Conservation (phyloP, 2,797 vertebrate genomes). For the Todus mexicanus region DNA sequence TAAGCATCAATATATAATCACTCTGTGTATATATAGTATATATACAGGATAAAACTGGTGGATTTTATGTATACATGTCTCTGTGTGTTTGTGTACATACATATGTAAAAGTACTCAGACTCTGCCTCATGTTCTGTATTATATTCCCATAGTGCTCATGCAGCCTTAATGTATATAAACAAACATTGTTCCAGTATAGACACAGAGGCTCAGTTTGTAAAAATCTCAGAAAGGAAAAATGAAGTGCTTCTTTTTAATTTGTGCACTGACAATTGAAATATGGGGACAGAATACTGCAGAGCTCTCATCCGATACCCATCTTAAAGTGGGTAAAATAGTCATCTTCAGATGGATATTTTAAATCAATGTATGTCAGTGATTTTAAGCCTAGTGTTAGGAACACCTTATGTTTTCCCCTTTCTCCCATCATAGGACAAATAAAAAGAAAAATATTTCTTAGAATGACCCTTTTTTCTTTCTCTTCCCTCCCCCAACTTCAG, state of each 20-base stretch:
- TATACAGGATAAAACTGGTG: background rate
- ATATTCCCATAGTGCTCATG: constrained; percentile 42
- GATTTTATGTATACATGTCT: background rate
- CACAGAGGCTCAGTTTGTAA: background rate
- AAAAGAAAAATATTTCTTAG: background rate
- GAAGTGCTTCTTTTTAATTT: background rate
- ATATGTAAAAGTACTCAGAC: background rate
- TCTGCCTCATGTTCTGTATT: constrained; percentile 6
- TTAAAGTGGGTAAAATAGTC: background rate
- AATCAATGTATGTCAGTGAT: background rate
- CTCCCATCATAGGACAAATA: background rate
- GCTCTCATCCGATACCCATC: background rate
- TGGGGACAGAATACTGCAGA: background rate
- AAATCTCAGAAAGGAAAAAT: background rate
- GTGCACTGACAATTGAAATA: background rate
- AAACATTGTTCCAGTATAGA: background rate
- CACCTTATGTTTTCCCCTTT: background rate
- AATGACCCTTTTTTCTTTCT: background rate
- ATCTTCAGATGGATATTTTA: background rate
- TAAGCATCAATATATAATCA: background rate
- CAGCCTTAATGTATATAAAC: background rate
- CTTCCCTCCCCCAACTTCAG: background rate
- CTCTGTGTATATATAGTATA: background rate
- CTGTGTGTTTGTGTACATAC: background rate
- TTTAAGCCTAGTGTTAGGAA: background rate